Evolutionary conservation across 2,888 invertebrate genomes (phyloP), one percentile per base, ranked within the genome.

Genomic region (Choreutis nemorana): DNA sequence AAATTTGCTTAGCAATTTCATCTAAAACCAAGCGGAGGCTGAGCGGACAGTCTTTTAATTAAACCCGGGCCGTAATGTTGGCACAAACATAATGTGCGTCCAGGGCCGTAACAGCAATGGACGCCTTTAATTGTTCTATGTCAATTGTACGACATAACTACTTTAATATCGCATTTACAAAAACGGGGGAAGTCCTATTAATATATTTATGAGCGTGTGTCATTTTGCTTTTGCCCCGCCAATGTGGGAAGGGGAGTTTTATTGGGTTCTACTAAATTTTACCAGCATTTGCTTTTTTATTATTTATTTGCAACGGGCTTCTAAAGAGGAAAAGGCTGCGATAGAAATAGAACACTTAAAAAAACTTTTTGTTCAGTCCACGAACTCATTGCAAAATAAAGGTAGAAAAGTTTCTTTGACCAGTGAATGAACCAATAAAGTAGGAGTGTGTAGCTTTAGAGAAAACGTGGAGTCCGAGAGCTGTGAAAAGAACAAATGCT

Each of bases 1-100:
- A 66, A 75, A 77, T 78, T 78, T 78, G 77, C 75, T 78, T 70
- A 70, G 77, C 66, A 73, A 78, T 78, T 77, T 72, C 77, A 70
- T 75, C 72, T 66, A 66, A 66, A 66, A 60, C 53, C 55, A 55
- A 52, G 52, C 48, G 51, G 56, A 53, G 53, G 48, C 51, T 48
- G 57, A 55, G 55, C 64, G 73, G 72, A 55, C 70, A 70, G 73
- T 71, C 73, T 73, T 72, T 78, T 78, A 77, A 78, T 77, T 78
- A 77, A 78, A 75, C 56, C 68, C 52, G 68, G 73, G 63, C 60
- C 62, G 63, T 64, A 68, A 73, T 68, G 73, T 63, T 60, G 56
- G 59, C 53, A 68, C 62, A 58, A 58, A 65, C 72, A 70, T 77
- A 77, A 75, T 73, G 75, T 59, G 59, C 64, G 75, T 71, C 73